Base-by-base conservation (phyloP, 1,140 invertebrate genomes). In the Listronotus oregonensis region DNA sequence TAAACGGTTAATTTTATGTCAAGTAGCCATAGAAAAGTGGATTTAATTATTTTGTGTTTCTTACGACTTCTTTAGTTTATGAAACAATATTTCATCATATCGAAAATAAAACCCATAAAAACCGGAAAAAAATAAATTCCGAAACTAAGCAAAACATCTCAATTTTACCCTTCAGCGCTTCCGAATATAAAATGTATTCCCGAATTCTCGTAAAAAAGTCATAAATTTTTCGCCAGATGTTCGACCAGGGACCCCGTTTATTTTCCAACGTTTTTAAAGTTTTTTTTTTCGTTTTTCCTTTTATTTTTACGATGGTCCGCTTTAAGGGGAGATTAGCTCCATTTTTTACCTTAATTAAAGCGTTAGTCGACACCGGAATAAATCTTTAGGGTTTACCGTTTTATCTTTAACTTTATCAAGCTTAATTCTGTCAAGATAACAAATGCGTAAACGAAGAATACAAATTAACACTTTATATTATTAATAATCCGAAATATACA, bases 331-430 rank as follows among this genome's bases (percentile, higher is more conserved):
- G 54, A 44, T 57, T 57, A 57, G 54, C 17, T 40, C 43, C 54
- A 57, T 57, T 57, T 56, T 57, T 57, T 57, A 57, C 54, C 42
- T 57, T 57, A 57, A 57, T 57, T 57, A 57, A 57, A 44, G 39
- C 54, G 39, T 43, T 43, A 27, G 39, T 57, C 54, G 54, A 57
- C 54, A 57, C 0, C 17, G 8, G 15, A 44, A 57, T 57, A 57
- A 57, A 57, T 57, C 54, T 57, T 57, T 44, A 4, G 39, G 54
- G 34, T 40, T 57, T 57, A 57, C 42, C 54, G 39, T 57, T 57
- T 57, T 57, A 57, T 42, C 52, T 55, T 55, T 55, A 40, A n/a
- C 54, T 57, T 57, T 27, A 57, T 57, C 54, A 44, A 31, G 54
- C 14, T 44, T 44, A 43, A 31, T 44, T 44, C 43, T 27, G 14